Evolutionary conservation across 2,888 invertebrate species (phyloP), one percentile per base, ranked within the genome.

Genomic region (Harpagoxenus sublaevis): DNA sequence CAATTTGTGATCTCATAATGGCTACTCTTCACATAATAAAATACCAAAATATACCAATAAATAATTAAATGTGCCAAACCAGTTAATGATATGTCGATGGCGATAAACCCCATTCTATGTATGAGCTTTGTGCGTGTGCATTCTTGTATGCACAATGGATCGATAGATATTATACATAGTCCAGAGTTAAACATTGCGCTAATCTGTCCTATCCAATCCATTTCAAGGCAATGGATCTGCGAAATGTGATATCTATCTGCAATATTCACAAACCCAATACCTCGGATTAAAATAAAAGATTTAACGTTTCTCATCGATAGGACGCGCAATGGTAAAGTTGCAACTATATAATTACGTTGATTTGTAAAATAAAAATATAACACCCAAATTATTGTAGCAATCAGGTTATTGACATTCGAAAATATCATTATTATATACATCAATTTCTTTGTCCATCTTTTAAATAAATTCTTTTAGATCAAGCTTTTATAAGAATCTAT

Each of bases 91-190:
- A 66, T 45, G 23, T 45, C n/a, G 45, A 66, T 66, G 28, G 28
- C 15, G 45, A 66, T 45, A 66, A 66, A 28, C 12, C 18, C 42
- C 12, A 42, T 42, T 66, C 42, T 42, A 28, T 45, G 28, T 66
- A 45, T 28, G 45, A 66, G 42, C 42, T 66, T 65, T 66, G 28
- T 66, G 15, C 28, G 12, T 28, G 15, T 23, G 65, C 42, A 45
- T 66, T 66, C 65, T 66, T 65, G 65, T 65, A 65, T 65, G 65
- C 65, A 42, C 15, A 65, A 65, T 65, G 42, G 65, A 65, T 65
- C 65, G 15, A 42, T 15, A 3, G 12, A 42, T 28, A 12, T 66
- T 66, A 42, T 15, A 66, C 42, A 23, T 66, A 66, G 65, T 66
- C 65, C 65, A 15, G 65, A 66, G 65, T 66, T 66, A 66, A 66